These are phyloP conservation scores for Globodera ellingtonae DNA, from an alignment of 1,140 invertebrate species.

Conservation along the genomic window DNA sequence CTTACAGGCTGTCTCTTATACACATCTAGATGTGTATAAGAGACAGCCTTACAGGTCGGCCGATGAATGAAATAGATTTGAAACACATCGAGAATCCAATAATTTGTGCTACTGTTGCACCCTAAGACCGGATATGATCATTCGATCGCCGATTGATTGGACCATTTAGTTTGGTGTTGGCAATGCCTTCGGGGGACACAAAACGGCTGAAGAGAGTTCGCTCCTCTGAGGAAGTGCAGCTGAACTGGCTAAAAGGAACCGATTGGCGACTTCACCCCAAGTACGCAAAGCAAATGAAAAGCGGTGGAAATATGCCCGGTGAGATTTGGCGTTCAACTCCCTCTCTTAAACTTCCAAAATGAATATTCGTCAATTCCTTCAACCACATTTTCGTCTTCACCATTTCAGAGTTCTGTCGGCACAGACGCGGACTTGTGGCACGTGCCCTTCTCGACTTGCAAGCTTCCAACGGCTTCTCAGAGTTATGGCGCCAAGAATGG, in stretches of 20 bases:
- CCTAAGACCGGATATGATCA: too few relatives aligned
- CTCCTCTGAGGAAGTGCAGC: constrained; percentile 33
- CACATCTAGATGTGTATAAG: too few relatives aligned
- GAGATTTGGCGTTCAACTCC: not conserved
- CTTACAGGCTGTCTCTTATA: too few relatives aligned
- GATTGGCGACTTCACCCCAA: constrained; percentile 62
- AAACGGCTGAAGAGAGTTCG: constrained; percentile 49
- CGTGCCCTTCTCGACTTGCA: constrained; percentile 58
- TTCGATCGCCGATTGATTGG: not conserved
- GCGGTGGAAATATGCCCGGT: constrained; percentile 48
- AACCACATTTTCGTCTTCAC: too few relatives aligned
- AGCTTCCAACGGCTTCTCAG: constrained; percentile 48
- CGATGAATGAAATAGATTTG: too few relatives aligned
- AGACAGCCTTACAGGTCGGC: constrained; percentile 60
- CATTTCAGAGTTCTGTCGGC: constrained; percentile 44
- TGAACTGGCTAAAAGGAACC: constrained; percentile 56
- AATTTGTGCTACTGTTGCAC: too few relatives aligned
- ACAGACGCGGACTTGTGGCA: constrained; percentile 56
- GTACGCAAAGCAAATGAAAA: constrained; percentile 60
- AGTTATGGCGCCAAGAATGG: constrained; percentile 55
- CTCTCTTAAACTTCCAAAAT: not conserved
- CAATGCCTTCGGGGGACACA: constrained; percentile 58
- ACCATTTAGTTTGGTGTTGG: constrained; percentile 50
- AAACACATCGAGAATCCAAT: too few relatives aligned
- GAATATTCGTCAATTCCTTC: not conserved